These are phyloP conservation scores for Fulica atra DNA, from an alignment of 2,113 vertebrate genomes.

Conservation along the genomic window DNA sequence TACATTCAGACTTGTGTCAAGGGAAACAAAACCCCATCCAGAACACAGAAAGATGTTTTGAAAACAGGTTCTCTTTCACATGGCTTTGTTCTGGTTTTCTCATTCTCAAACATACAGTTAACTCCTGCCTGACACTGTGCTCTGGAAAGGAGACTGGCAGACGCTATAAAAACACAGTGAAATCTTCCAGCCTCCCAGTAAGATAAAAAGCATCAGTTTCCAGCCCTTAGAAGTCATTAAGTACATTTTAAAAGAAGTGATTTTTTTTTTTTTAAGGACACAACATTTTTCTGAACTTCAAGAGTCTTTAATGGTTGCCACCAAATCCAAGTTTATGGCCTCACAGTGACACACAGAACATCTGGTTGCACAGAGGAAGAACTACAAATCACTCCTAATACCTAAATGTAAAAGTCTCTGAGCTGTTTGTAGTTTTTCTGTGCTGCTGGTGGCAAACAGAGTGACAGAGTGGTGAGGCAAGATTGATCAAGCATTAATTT, in stretches of 20 bases:
- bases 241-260: neutral
- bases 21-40: constrained; percentile 23
- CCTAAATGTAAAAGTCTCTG: neutral
- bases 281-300: neutral
- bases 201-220: neutral
- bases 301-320: neutral
- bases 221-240: neutral
- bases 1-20: neutral
- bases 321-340: neutral
- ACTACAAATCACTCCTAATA: neutral
- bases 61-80: neutral
- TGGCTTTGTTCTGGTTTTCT: neutral
- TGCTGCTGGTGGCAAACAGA: neutral
- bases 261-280: neutral
- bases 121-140: neutral
- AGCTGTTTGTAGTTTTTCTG: neutral
- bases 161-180: neutral
- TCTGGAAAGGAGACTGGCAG: neutral
- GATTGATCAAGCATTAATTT: neutral
- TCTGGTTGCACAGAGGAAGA: neutral
- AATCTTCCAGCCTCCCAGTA: neutral
- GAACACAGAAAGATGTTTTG: neutral
- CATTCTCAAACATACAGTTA: neutral
- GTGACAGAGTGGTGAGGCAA: neutral
- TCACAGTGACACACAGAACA: neutral